These are phyloP conservation scores for Chamaetylas fuelleborni DNA, from an alignment of 2,113 vertebrate genomes.

Conservation along the genomic window DNA sequence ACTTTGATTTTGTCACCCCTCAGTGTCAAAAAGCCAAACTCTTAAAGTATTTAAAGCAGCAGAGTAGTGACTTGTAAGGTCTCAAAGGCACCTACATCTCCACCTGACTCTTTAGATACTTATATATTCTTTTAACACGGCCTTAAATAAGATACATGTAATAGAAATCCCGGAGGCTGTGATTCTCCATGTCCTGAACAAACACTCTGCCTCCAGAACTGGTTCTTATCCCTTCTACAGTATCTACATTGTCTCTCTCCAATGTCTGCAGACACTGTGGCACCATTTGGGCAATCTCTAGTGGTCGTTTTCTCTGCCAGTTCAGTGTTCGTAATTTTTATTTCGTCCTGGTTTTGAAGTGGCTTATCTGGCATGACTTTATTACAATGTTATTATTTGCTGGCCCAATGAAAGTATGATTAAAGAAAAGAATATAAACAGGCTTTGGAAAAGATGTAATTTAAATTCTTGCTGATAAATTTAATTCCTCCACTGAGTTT, in stretches of 20 bases:
- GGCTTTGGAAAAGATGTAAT: neutral
- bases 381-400: conserved; percentile 24
- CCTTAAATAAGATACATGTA: neutral
- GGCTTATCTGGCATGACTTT: conserved; percentile 20
- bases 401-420: neutral
- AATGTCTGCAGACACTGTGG: conserved; percentile 9
- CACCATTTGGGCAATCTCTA: conserved; percentile 18
- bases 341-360: conserved; percentile 54
- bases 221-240: neutral
- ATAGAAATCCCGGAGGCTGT: neutral
- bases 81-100: neutral
- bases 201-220: neutral
- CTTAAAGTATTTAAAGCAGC: neutral
- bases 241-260: neutral
- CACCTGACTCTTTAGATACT: neutral
- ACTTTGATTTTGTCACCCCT: neutral
- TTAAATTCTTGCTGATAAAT: conserved; percentile 31
- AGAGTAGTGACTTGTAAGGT: neutral
- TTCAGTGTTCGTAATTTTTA: conserved; percentile 5
- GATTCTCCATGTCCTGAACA: neutral
- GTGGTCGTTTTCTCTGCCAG: neutral
- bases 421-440: conserved; percentile 10
- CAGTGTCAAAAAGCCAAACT: neutral
- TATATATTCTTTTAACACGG: neutral
- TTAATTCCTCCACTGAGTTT: neutral